phyloP scores from a whole-genome alignment of 1,140 invertebrate species.

The Drosophila sp. region DNA sequence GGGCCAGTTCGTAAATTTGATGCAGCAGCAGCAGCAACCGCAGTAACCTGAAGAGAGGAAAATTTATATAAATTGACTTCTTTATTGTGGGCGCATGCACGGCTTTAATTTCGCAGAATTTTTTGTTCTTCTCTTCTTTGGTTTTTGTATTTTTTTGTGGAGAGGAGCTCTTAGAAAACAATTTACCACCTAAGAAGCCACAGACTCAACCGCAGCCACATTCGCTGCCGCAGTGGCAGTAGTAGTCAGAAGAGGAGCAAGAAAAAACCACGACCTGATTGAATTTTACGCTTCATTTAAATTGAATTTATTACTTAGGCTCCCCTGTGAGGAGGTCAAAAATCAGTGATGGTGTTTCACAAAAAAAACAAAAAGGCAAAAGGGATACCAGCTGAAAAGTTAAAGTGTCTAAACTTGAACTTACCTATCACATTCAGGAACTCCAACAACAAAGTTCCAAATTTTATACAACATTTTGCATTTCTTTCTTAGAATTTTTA shows the following conservation, averaged over 20 bases:
- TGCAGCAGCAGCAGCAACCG: slow-evolving; percentile 46
- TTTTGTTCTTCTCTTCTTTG: slow-evolving; percentile 12
- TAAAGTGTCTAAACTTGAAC: too few relatives aligned
- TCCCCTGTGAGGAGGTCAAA: not conserved
- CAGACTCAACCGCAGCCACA: slow-evolving; percentile 64
- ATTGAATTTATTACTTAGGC: slow-evolving; percentile 72
- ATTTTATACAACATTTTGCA: too few relatives aligned
- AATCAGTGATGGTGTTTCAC: not conserved
- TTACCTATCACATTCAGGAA: not conserved
- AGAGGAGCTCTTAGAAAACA: slow-evolving; percentile 43
- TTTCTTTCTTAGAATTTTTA: too few relatives aligned
- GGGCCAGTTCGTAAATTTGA: slow-evolving; percentile 60
- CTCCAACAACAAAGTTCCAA: not conserved
- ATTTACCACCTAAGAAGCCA: slow-evolving; percentile 78
- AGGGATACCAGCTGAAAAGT: not conserved
- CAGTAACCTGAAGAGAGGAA: slow-evolving; percentile 57
- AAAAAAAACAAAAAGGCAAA: not conserved
- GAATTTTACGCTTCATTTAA: slow-evolving; percentile 82
- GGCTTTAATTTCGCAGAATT: slow-evolving; percentile 73
- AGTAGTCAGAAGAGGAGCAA: slow-evolving; percentile 24
- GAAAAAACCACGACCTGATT: slow-evolving; percentile 70
- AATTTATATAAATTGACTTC: slow-evolving; percentile 80
- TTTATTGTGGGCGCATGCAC: slow-evolving; percentile 69
- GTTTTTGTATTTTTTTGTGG: not conserved
- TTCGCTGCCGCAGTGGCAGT: not conserved